Base-by-base conservation (phyloP, 2,113 vertebrate genomes). In the Phalacrocorax pelagicus region DNA sequence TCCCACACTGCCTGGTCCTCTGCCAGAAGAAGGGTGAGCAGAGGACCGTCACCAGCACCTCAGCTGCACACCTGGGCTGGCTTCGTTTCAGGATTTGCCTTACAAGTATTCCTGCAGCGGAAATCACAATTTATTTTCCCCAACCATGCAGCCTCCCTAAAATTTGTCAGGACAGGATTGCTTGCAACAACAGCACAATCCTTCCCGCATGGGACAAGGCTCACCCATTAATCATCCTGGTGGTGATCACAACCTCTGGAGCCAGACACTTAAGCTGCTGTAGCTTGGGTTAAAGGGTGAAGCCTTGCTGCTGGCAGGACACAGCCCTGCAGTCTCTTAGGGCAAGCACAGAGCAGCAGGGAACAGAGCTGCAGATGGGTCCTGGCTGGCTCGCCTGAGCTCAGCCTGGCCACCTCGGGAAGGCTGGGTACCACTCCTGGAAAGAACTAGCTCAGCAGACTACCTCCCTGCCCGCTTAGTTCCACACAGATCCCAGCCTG, bases 401-500 rank as follows among this genome's bases (percentile, higher is more conserved):
- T 66, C 80, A 73, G 47, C 69, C 12, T 63, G 32, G 6, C 12
- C 34, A 18, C 46, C 67, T 54, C 0, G 0, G 54, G 42, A 58
- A 70, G 36, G 47, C 12, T 47, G 67, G 51, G 6, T 23, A 57
- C n/a, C 24, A 3, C 34, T 94, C 32, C 44, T 51, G n/a, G 47
- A 84, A 20, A 67, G 29, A 75, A 26, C 58, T 32, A 80, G 27
- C 46, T 54, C 44, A 49, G 29, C 36, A 21, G 10, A 32, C 36
- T 70, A 30, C 61, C 18, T 73, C 51, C 54, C 38, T 70, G 6
- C 46, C 34, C 0, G 0, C 58, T 19, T 7, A 6, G 5, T 32
- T 83, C 32, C 65, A 75, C 1, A 0, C 29, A 42, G n/a, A 58
- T 9, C 34, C 11, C 51, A 75, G 10, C 38, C 27, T 51, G 15